A percentile compares a stretch with the other conserved stretches of the same genome.
Evolutionary conservation across 2,113 vertebrate genomes (phyloP).

Genomic region (Pachyramphus minor): DNA sequence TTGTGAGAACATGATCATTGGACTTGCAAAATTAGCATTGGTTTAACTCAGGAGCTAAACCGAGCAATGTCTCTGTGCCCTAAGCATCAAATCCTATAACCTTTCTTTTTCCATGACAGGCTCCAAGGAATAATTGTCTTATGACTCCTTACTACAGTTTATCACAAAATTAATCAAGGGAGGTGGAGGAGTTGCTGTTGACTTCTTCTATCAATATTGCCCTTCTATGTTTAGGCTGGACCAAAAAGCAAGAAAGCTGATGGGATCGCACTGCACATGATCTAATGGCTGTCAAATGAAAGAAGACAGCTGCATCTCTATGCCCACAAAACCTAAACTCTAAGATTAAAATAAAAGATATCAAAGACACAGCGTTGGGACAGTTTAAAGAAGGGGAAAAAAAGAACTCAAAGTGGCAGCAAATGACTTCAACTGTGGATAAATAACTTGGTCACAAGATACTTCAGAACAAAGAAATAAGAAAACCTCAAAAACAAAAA

Average conservation of each 20-base stretch:
- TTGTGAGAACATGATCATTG: neutral
- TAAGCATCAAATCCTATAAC: neutral
- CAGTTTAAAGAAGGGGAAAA: fast-evolving
- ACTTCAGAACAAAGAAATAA: neutral
- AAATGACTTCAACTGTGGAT: neutral
- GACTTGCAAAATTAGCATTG: neutral
- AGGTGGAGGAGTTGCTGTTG: neutral
- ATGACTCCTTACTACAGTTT: neutral
- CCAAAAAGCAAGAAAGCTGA: neutral
- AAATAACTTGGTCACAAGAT: neutral
- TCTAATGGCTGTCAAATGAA: neutral
- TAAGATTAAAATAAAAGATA: neutral
- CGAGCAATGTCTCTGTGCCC: neutral
- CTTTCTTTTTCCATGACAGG: neutral
- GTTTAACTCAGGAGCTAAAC: neutral
- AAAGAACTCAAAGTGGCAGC: neutral
- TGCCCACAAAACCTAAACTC: neutral
- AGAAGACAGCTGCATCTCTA: neutral
- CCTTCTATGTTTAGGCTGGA: neutral
- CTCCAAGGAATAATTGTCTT: neutral
- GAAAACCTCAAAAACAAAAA: neutral
- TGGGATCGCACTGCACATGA: neutral
- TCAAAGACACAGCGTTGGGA: neutral
- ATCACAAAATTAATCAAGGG: neutral
- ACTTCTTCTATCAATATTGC: neutral